A percentile compares a stretch with the other conserved stretches of the same genome.
These are phyloP conservation scores for Athalia cordata DNA, from an alignment of 2,888 invertebrate genomes.

Conservation along the genomic window DNA sequence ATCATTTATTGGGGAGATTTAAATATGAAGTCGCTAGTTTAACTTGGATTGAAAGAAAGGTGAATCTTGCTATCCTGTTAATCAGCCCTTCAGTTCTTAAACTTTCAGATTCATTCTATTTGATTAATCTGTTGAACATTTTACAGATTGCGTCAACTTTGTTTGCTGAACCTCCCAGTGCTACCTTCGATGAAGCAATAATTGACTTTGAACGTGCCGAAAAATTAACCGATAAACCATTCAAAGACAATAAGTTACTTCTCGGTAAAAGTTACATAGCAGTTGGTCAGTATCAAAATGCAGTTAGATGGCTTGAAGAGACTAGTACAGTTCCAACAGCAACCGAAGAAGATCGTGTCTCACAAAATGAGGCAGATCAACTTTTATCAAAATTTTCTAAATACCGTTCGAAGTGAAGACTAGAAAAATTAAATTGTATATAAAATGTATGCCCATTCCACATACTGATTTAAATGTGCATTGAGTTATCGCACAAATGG, in stretches of 20 bases:
- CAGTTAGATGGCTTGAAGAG: conserved; percentile 74
- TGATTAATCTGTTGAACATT: no score
- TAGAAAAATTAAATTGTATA: conserved; percentile 31
- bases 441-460: conserved; percentile 20
- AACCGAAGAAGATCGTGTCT: conserved; percentile 57
- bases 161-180: conserved; percentile 79
- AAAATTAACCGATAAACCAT: conserved; percentile 73
- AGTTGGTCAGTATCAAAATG: conserved; percentile 74
- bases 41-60: conserved; percentile 80
- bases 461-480: background rate
- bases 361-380: conserved; percentile 61
- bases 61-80: conserved; percentile 47
- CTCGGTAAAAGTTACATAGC: conserved; percentile 78
- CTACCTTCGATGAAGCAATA: conserved; percentile 79
- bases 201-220: conserved; percentile 76
- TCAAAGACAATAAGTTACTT: conserved; percentile 77
- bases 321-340: conserved; percentile 53
- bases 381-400: conserved; percentile 63
- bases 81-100: background rate
- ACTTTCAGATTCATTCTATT: background rate
- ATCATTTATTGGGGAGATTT: conserved; percentile 83
- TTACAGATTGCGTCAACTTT: conserved; percentile 78
- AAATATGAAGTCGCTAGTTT: conserved; percentile 79
- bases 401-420: conserved; percentile 54
- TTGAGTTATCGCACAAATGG: conserved; percentile 25